Evolutionary conservation across 2,888 invertebrate genomes (phyloP).

Genomic region (Drosophila suboccidentalis): DNA sequence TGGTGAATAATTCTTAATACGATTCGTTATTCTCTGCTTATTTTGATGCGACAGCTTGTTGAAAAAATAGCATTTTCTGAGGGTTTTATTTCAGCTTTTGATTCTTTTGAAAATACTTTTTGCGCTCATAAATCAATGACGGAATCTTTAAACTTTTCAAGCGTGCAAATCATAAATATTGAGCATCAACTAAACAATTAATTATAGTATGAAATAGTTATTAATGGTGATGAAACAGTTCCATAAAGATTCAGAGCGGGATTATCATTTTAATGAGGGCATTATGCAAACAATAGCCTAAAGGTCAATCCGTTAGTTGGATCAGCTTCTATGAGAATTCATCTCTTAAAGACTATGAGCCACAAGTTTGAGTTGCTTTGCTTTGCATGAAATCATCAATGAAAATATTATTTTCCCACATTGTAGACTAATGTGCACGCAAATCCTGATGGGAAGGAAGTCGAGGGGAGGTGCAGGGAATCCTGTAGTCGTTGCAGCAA

Average conservation of each 20-base stretch:
- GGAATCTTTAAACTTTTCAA: slow-evolving; percentile 28
- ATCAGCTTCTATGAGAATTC: slow-evolving; percentile 1
- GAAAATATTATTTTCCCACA: slow-evolving; percentile 66
- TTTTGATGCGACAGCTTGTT: slow-evolving; percentile 35
- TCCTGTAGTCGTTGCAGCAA: slow-evolving; percentile 50
- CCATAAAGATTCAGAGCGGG: slow-evolving; percentile 5
- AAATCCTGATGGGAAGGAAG: slow-evolving; percentile 25
- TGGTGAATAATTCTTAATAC: slow-evolving; percentile 55
- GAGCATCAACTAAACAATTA: slow-evolving; percentile 44
- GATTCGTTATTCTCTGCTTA: slow-evolving; percentile 34
- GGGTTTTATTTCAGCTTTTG: slow-evolving; percentile 28
- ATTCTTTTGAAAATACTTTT: slow-evolving; percentile 14
- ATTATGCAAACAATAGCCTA: slow-evolving; percentile 1
- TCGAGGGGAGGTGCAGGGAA: background rate
- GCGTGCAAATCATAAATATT: slow-evolving; percentile 24
- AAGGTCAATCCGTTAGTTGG: background rate
- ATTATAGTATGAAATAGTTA: slow-evolving; percentile 46
- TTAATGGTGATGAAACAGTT: slow-evolving; percentile 47
- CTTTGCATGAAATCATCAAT: slow-evolving; percentile 39
- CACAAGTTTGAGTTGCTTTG: background rate
- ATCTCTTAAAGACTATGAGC: background rate
- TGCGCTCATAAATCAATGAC: slow-evolving; percentile 48
- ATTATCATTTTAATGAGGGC: slow-evolving; percentile 34
- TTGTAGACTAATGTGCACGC: slow-evolving; percentile 34
- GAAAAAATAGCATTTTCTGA: slow-evolving; percentile 18